Conservation (phyloP, 2,888 invertebrate genomes). For the Barypeithes pellucidus region DNA sequence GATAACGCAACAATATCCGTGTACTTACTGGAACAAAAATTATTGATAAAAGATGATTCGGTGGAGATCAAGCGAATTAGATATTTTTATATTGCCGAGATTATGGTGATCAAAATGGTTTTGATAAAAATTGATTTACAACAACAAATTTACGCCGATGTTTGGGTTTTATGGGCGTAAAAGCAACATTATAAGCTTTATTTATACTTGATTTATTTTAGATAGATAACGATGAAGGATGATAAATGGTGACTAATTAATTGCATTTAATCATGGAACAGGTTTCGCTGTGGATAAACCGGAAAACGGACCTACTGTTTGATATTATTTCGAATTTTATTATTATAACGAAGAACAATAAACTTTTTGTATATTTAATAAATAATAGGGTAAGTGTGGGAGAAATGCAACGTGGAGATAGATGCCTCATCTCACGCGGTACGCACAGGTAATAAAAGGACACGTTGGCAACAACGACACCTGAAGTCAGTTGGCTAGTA, state of each 20-base stretch:
- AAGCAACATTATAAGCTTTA: conserved; percentile 47
- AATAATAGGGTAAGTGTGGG: too few species aligned
- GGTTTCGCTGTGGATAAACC: background rate
- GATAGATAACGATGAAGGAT: conserved; percentile 38
- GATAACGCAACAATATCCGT: conserved; percentile 36
- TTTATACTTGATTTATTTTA: conserved; percentile 50
- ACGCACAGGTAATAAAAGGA: too few species aligned
- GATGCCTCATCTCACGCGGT: too few species aligned
- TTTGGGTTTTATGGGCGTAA: conserved; percentile 44
- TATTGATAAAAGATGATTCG: conserved; percentile 50
- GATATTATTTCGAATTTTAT: background rate
- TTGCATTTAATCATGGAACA: background rate
- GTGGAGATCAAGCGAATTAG: conserved; percentile 50
- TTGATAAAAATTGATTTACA: conserved; percentile 54
- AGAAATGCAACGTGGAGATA: too few species aligned
- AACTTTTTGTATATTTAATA: too few species aligned
- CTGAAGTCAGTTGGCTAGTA: too few species aligned
- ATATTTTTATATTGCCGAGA: conserved; percentile 53
- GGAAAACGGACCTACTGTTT: background rate
- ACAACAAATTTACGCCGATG: conserved; percentile 47
- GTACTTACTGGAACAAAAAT: conserved; percentile 52
- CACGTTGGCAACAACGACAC: too few species aligned
- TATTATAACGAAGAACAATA: background rate
- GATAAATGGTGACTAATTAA: conserved; percentile 38
- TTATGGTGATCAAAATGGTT: conserved; percentile 49